Evolutionary conservation across 2,888 invertebrate genomes (phyloP), one percentile per base, ranked within the genome.

Genomic region (Dorcus parallelipipedus): DNA sequence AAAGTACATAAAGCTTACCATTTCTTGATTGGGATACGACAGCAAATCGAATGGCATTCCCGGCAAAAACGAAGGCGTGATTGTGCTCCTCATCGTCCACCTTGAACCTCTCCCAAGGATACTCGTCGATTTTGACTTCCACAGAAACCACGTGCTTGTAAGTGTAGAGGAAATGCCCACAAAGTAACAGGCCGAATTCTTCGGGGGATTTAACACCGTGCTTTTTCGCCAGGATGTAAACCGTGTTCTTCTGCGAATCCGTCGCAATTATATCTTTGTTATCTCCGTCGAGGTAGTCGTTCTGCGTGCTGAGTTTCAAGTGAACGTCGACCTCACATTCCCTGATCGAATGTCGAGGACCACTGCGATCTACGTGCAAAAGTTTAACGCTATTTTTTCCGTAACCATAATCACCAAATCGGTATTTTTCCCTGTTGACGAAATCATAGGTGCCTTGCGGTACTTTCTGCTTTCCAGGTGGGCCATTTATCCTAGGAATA

Each of bases 231-330:
- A 91, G 75, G 41, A 91, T 76, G 72, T 90, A 91, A 40, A 91
- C 87, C 1, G 90, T 91, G 72, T 92, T 92, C 78, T 91, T 91
- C 74, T 91, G 91, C 0, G 90, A 88, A 71, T 91, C 91, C 0
- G 91, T 91, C 9, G 91, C 91, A 14, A 92, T 87, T 60, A 92
- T 88, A 71, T 90, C 89, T 52, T 86, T 83, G 72, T 92, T 92
- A 76, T 91, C 89, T n/a, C 78, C 88, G 63, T 81, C 72, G 0
- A 87, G 77, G 75, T 90, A 92, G 64, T 91, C 90, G 64, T 85
- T 86, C 71, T 87, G 85, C 3, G 85, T 85, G 60, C 84, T 81
- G 54, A 91, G 78, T 66, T 88, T 87, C 49, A 92, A 79, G 66
- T 87, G 86, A 0, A 89, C 90, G 68, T 84, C 83, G 9, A 87